Conservation (phyloP, 2,888 invertebrate species). For the Serripes groenlandicus region DNA sequence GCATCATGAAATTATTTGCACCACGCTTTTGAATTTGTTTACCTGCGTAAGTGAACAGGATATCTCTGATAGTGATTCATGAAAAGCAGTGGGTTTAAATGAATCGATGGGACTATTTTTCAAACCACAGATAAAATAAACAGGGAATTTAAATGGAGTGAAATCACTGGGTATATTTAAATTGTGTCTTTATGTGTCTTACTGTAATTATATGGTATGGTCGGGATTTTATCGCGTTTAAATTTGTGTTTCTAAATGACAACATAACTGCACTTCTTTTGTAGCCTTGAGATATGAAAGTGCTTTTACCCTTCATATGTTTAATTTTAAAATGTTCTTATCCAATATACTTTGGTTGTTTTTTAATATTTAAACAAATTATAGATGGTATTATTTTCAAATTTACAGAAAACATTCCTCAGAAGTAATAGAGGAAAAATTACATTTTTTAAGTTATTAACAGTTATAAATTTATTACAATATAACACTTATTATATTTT, state of each 20-base stretch:
- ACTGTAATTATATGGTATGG: slow-evolving; percentile 17
- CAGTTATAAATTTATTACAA: too few species aligned
- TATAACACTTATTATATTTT: neutral
- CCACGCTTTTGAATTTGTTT: slow-evolving; percentile 42
- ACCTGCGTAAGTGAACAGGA: slow-evolving; percentile 39
- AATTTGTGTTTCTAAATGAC: slow-evolving; percentile 11
- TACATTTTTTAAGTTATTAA: too few species aligned
- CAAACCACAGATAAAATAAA: slow-evolving; percentile 8
- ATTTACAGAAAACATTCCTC: too few species aligned
- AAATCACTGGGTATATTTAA: slow-evolving; percentile 26
- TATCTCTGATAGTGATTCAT: slow-evolving; percentile 14
- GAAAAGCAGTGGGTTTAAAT: slow-evolving; percentile 5
- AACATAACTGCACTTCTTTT: slow-evolving; percentile 10
- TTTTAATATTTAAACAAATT: too few species aligned
- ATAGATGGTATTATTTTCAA: too few species aligned
- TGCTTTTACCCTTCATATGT: neutral
- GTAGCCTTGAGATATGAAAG: neutral
- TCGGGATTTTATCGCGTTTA: slow-evolving; percentile 10
- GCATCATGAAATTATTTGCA: slow-evolving; percentile 57
- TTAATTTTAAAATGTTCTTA: too few species aligned
- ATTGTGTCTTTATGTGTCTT: slow-evolving; percentile 3
- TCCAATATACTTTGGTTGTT: too few species aligned
- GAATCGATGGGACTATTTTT: slow-evolving; percentile 1
- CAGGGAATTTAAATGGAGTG: slow-evolving; percentile 18
- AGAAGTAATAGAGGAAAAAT: too few species aligned